Conservation (phyloP, 2,113 vertebrate genomes). For the Hyperoodon ampullatus region DNA sequence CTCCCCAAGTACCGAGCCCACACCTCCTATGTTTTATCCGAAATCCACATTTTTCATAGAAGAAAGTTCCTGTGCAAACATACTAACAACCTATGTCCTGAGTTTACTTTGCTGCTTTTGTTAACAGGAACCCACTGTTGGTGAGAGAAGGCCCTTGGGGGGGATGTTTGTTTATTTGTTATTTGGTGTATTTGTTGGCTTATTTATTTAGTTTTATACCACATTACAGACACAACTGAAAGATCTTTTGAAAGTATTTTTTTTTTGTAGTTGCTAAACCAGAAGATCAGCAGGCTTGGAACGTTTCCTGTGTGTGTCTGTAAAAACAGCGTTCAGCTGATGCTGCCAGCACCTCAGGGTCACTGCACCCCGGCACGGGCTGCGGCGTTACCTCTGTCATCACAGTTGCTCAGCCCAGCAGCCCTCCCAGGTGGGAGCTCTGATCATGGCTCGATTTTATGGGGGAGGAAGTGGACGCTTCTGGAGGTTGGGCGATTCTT, state of each 20-base stretch:
- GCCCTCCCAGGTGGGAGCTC: fast-evolving
- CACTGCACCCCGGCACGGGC: fast-evolving
- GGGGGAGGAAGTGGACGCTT: neutral
- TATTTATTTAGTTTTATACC: fast-evolving
- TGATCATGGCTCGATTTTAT: fast-evolving
- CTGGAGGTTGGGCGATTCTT: neutral
- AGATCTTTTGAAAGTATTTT: neutral
- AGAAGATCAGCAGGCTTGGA: neutral
- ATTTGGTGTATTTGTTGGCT: no score
- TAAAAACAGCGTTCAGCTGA: fast-evolving
- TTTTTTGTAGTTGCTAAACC: neutral
- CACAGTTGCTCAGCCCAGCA: fast-evolving
- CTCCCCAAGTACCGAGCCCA: fast-evolving
- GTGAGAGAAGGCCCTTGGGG: neutral
- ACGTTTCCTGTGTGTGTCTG: fast-evolving
- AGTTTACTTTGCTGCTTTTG: fast-evolving
- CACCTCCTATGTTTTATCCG: fast-evolving
- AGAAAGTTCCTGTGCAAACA: fast-evolving
- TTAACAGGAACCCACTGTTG: fast-evolving
- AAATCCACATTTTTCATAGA: neutral
- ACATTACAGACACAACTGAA: no score
- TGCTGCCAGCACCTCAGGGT: fast-evolving
- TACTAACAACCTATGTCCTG: fast-evolving
- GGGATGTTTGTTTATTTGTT: fast-evolving
- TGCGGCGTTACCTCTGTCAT: fast-evolving